These are phyloP conservation scores for Budorcas taxicolor DNA, from an alignment of 2,113 vertebrate genomes.

Conservation along the genomic window DNA sequence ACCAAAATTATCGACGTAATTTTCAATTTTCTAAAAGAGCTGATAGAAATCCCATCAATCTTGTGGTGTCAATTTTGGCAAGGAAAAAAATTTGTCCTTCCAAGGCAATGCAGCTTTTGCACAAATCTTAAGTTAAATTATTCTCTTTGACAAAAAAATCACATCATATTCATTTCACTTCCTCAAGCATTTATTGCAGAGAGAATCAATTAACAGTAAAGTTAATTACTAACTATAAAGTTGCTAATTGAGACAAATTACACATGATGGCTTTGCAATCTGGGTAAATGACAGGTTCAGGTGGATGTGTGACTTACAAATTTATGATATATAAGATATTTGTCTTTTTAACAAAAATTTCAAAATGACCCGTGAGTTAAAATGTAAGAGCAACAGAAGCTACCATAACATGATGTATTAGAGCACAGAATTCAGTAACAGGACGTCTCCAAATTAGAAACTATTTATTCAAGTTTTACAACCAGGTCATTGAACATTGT, in stretches of 20 bases:
- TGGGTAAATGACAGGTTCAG: conserved; percentile 63
- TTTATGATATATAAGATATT: conserved; percentile 9
- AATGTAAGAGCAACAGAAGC: neutral
- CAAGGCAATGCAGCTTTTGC: conserved; percentile 35
- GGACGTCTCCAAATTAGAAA: neutral
- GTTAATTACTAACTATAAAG: conserved; percentile 73
- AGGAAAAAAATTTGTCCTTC: neutral
- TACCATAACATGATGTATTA: neutral
- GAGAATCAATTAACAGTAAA: conserved; percentile 74
- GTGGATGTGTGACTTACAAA: conserved; percentile 58
- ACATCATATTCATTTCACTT: conserved; percentile 52
- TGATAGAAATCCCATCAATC: neutral
- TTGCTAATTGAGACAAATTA: conserved; percentile 72
- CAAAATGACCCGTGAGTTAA: neutral
- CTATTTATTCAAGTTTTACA: neutral
- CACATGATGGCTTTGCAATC: conserved; percentile 61
- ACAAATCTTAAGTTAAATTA: conserved; percentile 15
- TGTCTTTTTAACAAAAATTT: neutral
- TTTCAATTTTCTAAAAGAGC: conserved; percentile 34
- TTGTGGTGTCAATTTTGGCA: conserved; percentile 27
- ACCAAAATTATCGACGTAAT: conserved; percentile 14
- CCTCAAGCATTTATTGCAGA: conserved; percentile 44
- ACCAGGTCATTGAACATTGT: neutral
- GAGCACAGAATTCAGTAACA: neutral
- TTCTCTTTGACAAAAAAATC: conserved; percentile 47